These are phyloP conservation scores for Drosophila teissieri DNA, from an alignment of 1,140 invertebrate genomes.

Conservation along the genomic window DNA sequence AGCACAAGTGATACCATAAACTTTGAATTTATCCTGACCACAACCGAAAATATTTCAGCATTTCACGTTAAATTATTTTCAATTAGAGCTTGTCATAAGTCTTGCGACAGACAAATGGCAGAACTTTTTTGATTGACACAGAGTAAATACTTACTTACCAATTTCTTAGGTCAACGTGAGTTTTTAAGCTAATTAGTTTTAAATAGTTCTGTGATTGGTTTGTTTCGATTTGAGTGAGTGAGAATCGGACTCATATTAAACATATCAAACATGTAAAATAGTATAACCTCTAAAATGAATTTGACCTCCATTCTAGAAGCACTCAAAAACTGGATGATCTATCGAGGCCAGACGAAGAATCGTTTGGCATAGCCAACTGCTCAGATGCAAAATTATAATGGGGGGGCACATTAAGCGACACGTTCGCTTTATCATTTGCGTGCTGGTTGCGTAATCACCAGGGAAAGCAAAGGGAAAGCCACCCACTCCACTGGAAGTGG, in stretches of 20 bases:
- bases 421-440: constrained; percentile 69
- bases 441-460: constrained; percentile 58
- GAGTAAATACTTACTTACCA: background rate
- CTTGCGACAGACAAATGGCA: constrained; percentile 41
- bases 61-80: constrained; percentile 43
- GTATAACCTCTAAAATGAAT: constrained; percentile 11
- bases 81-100: constrained; percentile 58
- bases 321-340: constrained; percentile 34
- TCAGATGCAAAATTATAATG: constrained; percentile 79
- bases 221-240: background rate
- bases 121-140: constrained; percentile 30
- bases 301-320: constrained; percentile 19
- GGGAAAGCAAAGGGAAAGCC: background rate
- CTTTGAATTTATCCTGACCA: constrained; percentile 22
- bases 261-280: background rate
- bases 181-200: too few species aligned
- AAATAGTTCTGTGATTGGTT: background rate
- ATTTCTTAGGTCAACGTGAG: too few species aligned
- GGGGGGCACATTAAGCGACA: constrained; percentile 72
- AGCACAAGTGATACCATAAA: constrained; percentile 20
- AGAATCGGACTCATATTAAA: background rate
- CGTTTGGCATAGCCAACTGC: constrained; percentile 45
- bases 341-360: constrained; percentile 41
- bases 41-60: constrained; percentile 22
- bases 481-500: constrained; percentile 9